Evolutionary conservation across 2,113 vertebrate species (phyloP).

Genomic region (Serinus canaria): DNA sequence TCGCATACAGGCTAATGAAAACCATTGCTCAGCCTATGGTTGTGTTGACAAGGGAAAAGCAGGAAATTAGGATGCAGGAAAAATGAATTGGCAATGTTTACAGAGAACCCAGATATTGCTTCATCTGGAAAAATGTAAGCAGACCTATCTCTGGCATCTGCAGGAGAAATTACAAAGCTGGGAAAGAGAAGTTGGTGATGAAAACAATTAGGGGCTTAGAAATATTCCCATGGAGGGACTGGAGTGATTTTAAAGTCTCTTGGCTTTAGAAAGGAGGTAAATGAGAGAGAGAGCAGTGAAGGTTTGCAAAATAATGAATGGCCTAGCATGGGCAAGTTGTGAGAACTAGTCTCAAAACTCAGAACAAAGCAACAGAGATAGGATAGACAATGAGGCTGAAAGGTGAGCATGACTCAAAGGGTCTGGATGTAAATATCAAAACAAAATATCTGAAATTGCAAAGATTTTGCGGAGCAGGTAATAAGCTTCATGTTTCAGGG

Average conservation of each 20-base stretch:
- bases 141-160: constrained; percentile 33
- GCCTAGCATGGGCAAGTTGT: background rate
- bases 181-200: constrained; percentile 14
- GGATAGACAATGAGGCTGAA: background rate
- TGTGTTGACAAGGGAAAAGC: constrained; percentile 15
- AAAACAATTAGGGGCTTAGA: constrained; percentile 20
- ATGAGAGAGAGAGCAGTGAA: background rate
- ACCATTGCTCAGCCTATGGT: constrained; percentile 2
- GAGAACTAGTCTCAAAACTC: background rate
- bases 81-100: background rate
- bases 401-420: background rate
- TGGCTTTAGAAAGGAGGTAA: background rate
- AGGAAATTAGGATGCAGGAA: background rate
- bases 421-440: background rate
- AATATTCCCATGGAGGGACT: background rate
- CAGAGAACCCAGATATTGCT: constrained; percentile 1
- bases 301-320: background rate
- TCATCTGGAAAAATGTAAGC: constrained; percentile 15
- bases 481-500: background rate
- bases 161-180: constrained; percentile 24
- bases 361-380: background rate
- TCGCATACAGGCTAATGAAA: background rate
- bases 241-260: background rate
- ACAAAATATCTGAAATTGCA: constrained; percentile 5
- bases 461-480: background rate